These are phyloP conservation scores for Sericinus montela DNA, from an alignment of 2,888 invertebrate genomes.

Conservation along the genomic window DNA sequence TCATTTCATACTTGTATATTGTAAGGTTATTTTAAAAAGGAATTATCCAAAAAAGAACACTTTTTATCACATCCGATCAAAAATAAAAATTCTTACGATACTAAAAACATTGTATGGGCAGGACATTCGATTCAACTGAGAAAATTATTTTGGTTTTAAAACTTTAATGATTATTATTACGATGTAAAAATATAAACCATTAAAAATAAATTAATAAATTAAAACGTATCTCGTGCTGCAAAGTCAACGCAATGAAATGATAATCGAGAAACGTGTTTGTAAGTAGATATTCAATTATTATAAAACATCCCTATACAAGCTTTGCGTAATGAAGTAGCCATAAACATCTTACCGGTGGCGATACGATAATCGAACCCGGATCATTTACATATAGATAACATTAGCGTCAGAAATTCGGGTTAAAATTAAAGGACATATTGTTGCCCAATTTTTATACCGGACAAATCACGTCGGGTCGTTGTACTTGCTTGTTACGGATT, in stretches of 20 bases:
- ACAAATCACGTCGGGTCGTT: slow-evolving; percentile 16
- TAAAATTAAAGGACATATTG: slow-evolving; percentile 32
- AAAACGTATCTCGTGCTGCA: too few relatives aligned
- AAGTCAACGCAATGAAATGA: neutral
- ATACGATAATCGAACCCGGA: slow-evolving; percentile 42
- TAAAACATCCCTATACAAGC: slow-evolving; percentile 20
- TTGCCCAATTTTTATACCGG: slow-evolving; percentile 14
- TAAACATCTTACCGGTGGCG: slow-evolving; percentile 39
- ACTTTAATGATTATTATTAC: too few relatives aligned
- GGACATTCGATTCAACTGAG: too few relatives aligned
- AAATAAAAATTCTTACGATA: too few relatives aligned
- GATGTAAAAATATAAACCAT: too few relatives aligned
- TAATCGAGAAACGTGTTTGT: neutral
- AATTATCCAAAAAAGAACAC: too few relatives aligned
- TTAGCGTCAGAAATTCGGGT: slow-evolving; percentile 30
- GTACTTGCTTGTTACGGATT: slow-evolving; percentile 6
- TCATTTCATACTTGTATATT: too few relatives aligned
- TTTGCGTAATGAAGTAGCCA: slow-evolving; percentile 56
- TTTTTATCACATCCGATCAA: too few relatives aligned
- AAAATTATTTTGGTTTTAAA: too few relatives aligned
- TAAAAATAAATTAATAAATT: too few relatives aligned
- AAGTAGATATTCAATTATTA: slow-evolving; percentile 6
- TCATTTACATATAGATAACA: slow-evolving; percentile 50
- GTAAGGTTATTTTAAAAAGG: too few relatives aligned
- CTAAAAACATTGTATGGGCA: too few relatives aligned